Conservation (phyloP, 2,888 invertebrate genomes). For the Melikaiella ostensackeni region DNA sequence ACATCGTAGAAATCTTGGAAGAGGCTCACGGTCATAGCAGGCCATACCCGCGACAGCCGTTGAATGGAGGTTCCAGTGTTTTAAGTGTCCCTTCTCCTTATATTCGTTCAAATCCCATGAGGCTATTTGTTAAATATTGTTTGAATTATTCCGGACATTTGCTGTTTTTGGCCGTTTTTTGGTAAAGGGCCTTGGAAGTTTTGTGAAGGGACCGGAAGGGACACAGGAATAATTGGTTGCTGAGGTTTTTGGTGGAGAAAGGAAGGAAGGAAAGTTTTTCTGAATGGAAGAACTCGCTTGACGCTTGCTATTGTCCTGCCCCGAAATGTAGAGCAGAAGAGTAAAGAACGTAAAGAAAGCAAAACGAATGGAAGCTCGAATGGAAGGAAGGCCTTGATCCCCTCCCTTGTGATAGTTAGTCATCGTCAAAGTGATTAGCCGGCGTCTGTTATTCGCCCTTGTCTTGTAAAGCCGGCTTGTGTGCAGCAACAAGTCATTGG, state of each 20-base stretch:
- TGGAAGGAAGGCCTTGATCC: constrained; percentile 38
- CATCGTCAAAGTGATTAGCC: constrained; percentile 39
- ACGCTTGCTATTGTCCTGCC: constrained; percentile 18
- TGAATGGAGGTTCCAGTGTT: no score
- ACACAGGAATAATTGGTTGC: neutral
- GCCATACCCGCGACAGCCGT: no score
- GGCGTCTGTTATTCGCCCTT: constrained; percentile 39
- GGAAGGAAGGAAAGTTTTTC: constrained; percentile 36
- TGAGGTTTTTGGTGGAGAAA: neutral
- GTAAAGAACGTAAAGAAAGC: constrained; percentile 40
- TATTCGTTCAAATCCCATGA: neutral
- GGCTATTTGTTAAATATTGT: neutral
- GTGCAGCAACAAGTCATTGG: constrained; percentile 16
- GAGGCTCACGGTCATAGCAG: no score
- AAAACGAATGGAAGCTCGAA: constrained; percentile 26
- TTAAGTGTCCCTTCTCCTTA: no score
- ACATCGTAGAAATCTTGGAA: no score
- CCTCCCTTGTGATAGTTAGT: constrained; percentile 30
- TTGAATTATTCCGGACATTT: neutral
- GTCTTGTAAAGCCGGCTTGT: constrained; percentile 34
- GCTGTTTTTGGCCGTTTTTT: neutral
- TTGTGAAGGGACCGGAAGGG: neutral
- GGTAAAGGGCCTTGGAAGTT: neutral
- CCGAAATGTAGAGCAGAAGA: constrained; percentile 33
- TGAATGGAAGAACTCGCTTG: constrained; percentile 22